Evolutionary conservation across 2,113 vertebrate genomes (phyloP), one percentile per base, ranked within the genome.

Genomic region (Oenanthe oenanthe): DNA sequence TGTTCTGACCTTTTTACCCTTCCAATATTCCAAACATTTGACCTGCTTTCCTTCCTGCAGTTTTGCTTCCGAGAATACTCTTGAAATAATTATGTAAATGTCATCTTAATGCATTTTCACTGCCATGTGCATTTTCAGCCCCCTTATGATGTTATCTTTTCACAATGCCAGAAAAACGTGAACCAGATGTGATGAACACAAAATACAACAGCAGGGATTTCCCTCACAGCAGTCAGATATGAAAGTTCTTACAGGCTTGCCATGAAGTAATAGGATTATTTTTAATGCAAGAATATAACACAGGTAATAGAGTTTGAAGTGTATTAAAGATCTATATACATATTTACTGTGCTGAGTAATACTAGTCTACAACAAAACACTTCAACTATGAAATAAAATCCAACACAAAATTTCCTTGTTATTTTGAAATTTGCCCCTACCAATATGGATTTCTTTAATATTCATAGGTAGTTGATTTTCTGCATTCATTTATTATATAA

Each of bases 71-170:
- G 28, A 86, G 88, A 93, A 90, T 38, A 77, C 82, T 81, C 90
- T 97, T 96, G 82, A 96, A 96, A 96, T 97, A 96, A 95, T 95
- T 86, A 95, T 88, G 93, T 86, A 97, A 95, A 80, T 96, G 81
- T 91, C 92, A 79, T 84, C 85, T 91, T 72, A 94, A 92, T 89
- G 94, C 65, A 66, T 94, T 97, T 97, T 88, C 83, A 74, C 57
- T 10, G 22, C 60, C 57, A 94, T 4, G 11, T 78, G 62, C 93
- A 73, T 88, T 94, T 95, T 42, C 60, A 93, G 63, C n/a, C 61
- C n/a, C 71, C 80, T 94, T 94, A 77, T 61, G 89, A 88, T 80
- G 90, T 91, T 96, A 80, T 97, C 75, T 84, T 96, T 62, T 28
- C 85, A 86, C 79, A 92, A 92, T 92, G 93, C 88, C 85, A 89